A percentile compares a stretch with the other conserved stretches of the same genome.
These are phyloP conservation scores for Daboia siamensis DNA, from an alignment of 2,113 vertebrate genomes.

Conservation along the genomic window DNA sequence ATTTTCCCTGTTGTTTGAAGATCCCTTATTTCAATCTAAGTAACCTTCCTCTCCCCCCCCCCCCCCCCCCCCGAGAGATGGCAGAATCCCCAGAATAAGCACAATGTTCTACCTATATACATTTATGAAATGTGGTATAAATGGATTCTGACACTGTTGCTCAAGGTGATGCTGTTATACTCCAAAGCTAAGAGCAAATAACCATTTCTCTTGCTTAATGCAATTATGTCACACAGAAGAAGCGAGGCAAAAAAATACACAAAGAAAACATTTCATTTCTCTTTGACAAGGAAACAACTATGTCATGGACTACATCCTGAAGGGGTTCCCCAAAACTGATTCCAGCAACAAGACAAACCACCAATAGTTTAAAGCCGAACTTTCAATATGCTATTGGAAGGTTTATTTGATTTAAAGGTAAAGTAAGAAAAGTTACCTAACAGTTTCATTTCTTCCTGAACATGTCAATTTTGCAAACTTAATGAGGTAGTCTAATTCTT, in stretches of 20 bases:
- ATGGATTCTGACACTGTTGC: no score
- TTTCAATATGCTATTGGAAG: background rate
- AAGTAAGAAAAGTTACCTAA: slow-evolving; percentile 73
- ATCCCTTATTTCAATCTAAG: no score
- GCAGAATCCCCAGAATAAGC: no score
- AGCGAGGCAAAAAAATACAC: background rate
- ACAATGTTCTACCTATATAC: no score
- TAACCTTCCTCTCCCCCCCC: no score
- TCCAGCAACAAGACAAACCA: background rate
- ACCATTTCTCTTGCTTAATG: background rate
- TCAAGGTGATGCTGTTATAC: background rate
- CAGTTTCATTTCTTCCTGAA: slow-evolving; percentile 73
- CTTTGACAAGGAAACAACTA: background rate
- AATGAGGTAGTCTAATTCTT: slow-evolving; percentile 82
- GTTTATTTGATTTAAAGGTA: background rate
- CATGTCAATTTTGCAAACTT: slow-evolving; percentile 82
- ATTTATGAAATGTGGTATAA: no score
- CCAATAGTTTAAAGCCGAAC: background rate
- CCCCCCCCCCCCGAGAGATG: no score
- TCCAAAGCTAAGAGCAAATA: background rate
- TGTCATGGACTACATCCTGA: background rate
- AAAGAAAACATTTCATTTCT: background rate
- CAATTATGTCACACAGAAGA: background rate
- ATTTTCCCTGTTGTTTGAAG: no score
- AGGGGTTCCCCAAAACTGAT: background rate